Base-by-base conservation (phyloP, 2,888 invertebrate genomes). In the Acleris laterana region DNA sequence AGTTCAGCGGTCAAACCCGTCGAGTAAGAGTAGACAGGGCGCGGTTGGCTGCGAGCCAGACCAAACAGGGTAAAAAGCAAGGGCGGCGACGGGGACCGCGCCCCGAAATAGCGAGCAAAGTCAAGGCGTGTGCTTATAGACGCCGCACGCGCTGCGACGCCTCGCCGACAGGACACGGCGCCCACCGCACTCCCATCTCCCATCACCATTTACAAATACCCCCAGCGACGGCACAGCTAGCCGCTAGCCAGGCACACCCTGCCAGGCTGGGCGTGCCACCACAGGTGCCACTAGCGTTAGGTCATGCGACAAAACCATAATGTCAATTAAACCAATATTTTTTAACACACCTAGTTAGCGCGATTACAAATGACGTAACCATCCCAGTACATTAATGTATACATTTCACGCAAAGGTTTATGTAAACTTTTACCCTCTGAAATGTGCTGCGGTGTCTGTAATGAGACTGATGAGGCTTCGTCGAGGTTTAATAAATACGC, bases 21-120 rank as follows among this genome's bases (percentile, higher is more conserved):
- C 53, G 73, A 76, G 78, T 80, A 79, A 82, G 78, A 84, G 83
- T 72, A 79, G 82, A 80, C 82, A 77, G 83, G 85, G 87, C 83
- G 85, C 81, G 82, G 83, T 87, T 92, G 91, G 92, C 90, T 77
- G 68, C 62, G 74, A 78, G 89, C 91, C 90, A 92, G 89, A 84
- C 84, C 85, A 90, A 91, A 91, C 86, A 90, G 90, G 90, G 91
- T 89, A 89, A 90, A 92, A 92, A 90, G 89, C 81, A 85, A 87
- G 89, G 80, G 85, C 81, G 84, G 78, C 84, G 86, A 79, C 88
- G 81, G 74, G 83, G 82, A 82, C 88, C 88, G 90, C 89, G 85
- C 91, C 92, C 83, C 82, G 82, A 91, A 88, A 91, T 91, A 91
- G 90, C 90, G 86, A 82, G 85, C 88, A 89, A 92, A 90, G 91